Conservation (phyloP, 1,140 invertebrate species). For the Popillia japonica region DNA sequence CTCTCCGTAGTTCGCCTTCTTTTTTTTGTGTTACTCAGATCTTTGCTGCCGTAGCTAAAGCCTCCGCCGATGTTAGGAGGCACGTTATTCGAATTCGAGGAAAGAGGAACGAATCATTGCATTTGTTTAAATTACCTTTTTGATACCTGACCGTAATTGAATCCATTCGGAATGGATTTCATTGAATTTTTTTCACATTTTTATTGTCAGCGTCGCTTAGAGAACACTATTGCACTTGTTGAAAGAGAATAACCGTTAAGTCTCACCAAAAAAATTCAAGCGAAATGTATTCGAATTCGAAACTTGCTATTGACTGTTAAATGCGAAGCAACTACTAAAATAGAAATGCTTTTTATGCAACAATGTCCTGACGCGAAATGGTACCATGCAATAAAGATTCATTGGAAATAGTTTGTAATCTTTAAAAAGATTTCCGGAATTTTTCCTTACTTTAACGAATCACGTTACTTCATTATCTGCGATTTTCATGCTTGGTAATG, state of each 20-base stretch:
- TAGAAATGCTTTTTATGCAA: neutral
- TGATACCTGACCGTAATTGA: constrained; percentile 31
- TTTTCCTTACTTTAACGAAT: too few species aligned
- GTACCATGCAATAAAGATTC: neutral
- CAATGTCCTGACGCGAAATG: neutral
- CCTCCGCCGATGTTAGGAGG: neutral
- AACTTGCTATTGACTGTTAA: neutral
- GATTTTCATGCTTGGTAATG: too few species aligned
- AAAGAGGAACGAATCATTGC: constrained; percentile 19
- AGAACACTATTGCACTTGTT: neutral
- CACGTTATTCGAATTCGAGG: neutral
- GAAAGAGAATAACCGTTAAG: neutral
- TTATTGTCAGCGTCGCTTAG: neutral
- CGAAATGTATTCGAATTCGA: neutral
- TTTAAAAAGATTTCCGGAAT: neutral
- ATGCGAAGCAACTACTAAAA: neutral
- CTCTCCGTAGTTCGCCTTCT: neutral
- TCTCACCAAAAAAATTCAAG: neutral
- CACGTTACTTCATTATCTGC: too few species aligned
- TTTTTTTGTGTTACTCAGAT: neutral
- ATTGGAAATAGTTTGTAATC: neutral
- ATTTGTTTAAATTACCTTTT: constrained; percentile 30
- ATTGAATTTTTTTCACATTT: constrained; percentile 8
- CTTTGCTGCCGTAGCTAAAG: neutral
- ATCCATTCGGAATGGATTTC: constrained; percentile 29